A percentile compares a stretch with the other conserved stretches of the same genome.
These are phyloP conservation scores for Heliconius eleuchia DNA, from an alignment of 1,140 invertebrate genomes.

Conservation along the genomic window DNA sequence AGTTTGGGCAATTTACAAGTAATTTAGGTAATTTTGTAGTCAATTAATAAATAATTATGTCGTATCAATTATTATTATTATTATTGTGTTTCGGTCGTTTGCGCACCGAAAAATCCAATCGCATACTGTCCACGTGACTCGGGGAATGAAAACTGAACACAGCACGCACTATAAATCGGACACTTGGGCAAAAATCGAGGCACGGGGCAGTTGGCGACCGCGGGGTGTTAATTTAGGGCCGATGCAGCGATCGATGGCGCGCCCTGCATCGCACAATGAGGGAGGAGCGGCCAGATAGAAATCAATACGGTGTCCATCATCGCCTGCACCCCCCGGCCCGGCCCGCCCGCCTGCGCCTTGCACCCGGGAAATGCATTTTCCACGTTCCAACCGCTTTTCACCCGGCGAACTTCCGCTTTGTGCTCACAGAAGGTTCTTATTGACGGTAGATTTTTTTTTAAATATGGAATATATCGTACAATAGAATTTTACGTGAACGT, in stretches of 20 bases:
- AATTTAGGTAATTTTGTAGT: slow-evolving; percentile 48
- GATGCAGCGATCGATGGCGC: slow-evolving; percentile 78
- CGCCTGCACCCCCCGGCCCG: slow-evolving; percentile 67
- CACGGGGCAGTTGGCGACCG: slow-evolving; percentile 44
- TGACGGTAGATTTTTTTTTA: slow-evolving; percentile 17
- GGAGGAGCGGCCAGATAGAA: slow-evolving; percentile 80
- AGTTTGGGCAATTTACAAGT: slow-evolving; percentile 37
- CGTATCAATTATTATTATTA: slow-evolving; percentile 30
- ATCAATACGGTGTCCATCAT: slow-evolving; percentile 81
- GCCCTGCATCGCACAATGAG: slow-evolving; percentile 75
- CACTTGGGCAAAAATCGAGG: slow-evolving; percentile 51
- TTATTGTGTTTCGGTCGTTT: slow-evolving; percentile 19
- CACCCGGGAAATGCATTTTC: slow-evolving; percentile 78
- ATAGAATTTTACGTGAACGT: slow-evolving; percentile 57
- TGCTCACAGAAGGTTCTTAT: slow-evolving; percentile 27
- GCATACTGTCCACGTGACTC: slow-evolving; percentile 53
- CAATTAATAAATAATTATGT: slow-evolving; percentile 59
- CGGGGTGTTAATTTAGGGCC: slow-evolving; percentile 64
- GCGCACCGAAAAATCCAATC: slow-evolving; percentile 39
- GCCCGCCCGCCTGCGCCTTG: slow-evolving; percentile 68
- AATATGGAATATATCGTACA: slow-evolving; percentile 35
- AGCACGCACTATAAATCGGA: slow-evolving; percentile 47
- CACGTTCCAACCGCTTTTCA: slow-evolving; percentile 54
- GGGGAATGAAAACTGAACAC: slow-evolving; percentile 11
- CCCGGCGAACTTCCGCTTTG: slow-evolving; percentile 34